A percentile compares a stretch with the other conserved stretches of the same genome.
These are phyloP conservation scores for Melanotaenia parkinsoni DNA, from an alignment of 2,797 vertebrate species.

Conservation along the genomic window DNA sequence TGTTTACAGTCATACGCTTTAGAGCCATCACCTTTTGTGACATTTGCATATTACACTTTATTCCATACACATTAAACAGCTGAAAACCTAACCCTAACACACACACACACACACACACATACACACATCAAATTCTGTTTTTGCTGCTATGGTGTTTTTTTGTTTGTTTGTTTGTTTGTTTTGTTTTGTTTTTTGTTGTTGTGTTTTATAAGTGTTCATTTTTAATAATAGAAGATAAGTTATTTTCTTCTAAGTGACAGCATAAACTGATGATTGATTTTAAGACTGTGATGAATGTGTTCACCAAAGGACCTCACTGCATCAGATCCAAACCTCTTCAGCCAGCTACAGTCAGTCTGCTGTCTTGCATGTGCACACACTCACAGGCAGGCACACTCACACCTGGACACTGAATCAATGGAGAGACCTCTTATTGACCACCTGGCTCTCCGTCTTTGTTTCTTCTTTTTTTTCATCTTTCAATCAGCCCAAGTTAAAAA, in stretches of 20 bases:
- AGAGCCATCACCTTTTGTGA: constrained; percentile 37
- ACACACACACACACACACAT: too few species aligned
- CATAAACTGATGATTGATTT: background rate
- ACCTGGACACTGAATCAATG: constrained; percentile 38
- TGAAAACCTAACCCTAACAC: too few species aligned
- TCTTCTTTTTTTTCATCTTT: constrained; percentile 51
- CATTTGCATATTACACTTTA: background rate
- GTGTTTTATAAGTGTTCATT: too few species aligned
- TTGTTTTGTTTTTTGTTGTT: background rate
- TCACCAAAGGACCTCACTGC: constrained; percentile 34
- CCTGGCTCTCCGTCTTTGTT: constrained; percentile 28
- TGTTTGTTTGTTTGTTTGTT: background rate
- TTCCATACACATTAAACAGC: background rate
- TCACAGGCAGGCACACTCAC: background rate
- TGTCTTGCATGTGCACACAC: constrained; percentile 31
- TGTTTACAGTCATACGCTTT: constrained; percentile 54
- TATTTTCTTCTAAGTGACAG: background rate
- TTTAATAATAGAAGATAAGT: background rate
- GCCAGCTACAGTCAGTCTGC: constrained; percentile 47
- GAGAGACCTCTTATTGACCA: constrained; percentile 36
- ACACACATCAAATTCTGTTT: background rate
- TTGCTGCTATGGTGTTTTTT: background rate
- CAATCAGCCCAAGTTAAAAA: constrained; percentile 46
- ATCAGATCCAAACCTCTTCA: constrained; percentile 50
- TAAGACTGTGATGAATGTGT: constrained; percentile 54